A percentile compares a stretch with the other conserved stretches of the same genome.
These are phyloP conservation scores for Hydrochoerus hydrochaeris DNA, from an alignment of 2,113 vertebrate species.

Conservation along the genomic window DNA sequence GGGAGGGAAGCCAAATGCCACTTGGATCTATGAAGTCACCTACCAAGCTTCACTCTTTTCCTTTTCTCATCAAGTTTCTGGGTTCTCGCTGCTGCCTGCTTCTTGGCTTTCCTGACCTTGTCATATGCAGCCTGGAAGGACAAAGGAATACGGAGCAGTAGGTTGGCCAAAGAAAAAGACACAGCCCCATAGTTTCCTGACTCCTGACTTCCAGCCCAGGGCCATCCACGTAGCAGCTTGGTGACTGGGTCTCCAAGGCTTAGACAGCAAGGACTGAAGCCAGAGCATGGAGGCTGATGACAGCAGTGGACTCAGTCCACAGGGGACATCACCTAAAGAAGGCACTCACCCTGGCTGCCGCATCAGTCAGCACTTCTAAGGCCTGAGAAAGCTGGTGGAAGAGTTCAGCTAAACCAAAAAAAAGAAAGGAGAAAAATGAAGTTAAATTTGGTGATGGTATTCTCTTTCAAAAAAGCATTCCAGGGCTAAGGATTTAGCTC, in stretches of 20 bases:
- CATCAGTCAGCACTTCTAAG: conserved; percentile 95
- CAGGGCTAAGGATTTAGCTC: no score
- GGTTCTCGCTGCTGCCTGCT: conserved; percentile 94
- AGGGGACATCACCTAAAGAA: background rate
- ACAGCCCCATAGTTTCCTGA: background rate
- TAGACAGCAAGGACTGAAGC: background rate
- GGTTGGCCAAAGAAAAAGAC: background rate
- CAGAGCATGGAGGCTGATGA: background rate
- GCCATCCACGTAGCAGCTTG: background rate
- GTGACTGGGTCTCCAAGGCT: background rate
- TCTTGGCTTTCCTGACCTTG: conserved; percentile 93
- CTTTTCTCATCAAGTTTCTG: conserved; percentile 93
- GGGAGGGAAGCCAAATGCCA: background rate
- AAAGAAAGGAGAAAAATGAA: background rate
- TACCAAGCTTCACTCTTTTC: conserved; percentile 98
- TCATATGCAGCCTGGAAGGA: conserved; percentile 94
- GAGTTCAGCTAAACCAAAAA: conserved; percentile 89
- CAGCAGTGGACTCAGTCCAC: background rate
- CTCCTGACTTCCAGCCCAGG: no score
- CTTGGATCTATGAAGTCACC: background rate
- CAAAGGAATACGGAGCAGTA: conserved; percentile 2
- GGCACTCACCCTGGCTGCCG: conserved; percentile 93
- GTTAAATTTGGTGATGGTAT: background rate
- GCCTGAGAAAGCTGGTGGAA: conserved; percentile 99
- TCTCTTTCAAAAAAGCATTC: background rate